A percentile compares a stretch with the other conserved stretches of the same genome.
These are phyloP conservation scores for Lethocerus indicus DNA, from an alignment of 1,140 invertebrate genomes.

Conservation along the genomic window DNA sequence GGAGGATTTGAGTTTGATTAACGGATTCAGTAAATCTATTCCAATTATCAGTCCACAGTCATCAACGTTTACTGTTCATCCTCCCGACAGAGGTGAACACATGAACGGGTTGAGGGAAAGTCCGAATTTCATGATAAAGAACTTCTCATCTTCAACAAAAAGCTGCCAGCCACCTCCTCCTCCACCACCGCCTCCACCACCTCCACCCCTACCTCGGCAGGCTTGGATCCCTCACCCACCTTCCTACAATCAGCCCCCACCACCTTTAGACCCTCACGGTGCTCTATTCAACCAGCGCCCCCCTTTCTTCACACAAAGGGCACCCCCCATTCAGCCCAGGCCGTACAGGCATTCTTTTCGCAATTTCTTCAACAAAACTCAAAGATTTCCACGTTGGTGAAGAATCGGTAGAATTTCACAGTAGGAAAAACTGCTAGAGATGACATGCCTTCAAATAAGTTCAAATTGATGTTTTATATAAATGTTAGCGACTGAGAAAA, in stretches of 20 bases:
- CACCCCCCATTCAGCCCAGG: too few relatives aligned
- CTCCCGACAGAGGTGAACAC: neutral
- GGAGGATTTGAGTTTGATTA: neutral
- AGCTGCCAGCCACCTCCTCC: conserved; percentile 10
- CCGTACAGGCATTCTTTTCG: too few relatives aligned
- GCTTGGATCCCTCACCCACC: neutral
- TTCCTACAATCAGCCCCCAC: neutral
- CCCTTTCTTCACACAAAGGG: too few relatives aligned
- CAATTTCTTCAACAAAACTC: too few relatives aligned
- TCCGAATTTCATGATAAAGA: conserved; percentile 9
- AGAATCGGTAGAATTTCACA: too few relatives aligned
- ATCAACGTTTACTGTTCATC: neutral
- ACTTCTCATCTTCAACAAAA: conserved; percentile 17
- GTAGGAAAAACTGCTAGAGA: too few relatives aligned
- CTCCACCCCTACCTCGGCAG: neutral
- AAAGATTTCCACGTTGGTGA: too few relatives aligned
- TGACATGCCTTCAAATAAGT: too few relatives aligned
- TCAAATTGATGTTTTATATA: too few relatives aligned
- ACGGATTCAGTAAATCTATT: neutral
- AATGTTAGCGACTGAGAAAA: too few relatives aligned
- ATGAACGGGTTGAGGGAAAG: too few relatives aligned
- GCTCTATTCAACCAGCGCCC: too few relatives aligned
- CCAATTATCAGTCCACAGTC: neutral
- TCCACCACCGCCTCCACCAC: conserved; percentile 1
- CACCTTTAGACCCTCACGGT: neutral